Conservation (phyloP, 2,888 invertebrate species). For the Meliscaeva auricollis region DNA sequence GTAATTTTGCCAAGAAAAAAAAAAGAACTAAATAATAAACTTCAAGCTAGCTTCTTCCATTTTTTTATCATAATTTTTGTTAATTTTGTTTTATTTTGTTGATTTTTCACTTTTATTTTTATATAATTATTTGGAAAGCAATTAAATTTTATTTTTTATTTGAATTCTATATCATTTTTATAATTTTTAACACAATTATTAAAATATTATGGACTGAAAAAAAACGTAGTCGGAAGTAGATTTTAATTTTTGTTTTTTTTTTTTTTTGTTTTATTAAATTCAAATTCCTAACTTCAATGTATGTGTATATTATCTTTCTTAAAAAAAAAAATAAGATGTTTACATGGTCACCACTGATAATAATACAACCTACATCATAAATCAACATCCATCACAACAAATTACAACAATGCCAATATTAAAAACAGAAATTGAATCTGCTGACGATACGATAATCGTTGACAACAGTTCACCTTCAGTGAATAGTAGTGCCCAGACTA, state of each 20-base stretch:
- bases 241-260: constrained; percentile 59
- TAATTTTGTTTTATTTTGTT: constrained; percentile 41
- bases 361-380: constrained; percentile 71
- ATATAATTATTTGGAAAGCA: constrained; percentile 17
- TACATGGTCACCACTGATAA: constrained; percentile 71
- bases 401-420: constrained; percentile 10
- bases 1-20: constrained; percentile 12
- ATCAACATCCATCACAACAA: constrained; percentile 43
- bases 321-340: constrained; percentile 66
- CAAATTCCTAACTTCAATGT: constrained; percentile 63
- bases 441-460: constrained; percentile 78
- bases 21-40: constrained; percentile 31
- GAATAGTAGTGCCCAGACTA: background rate
- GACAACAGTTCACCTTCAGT: constrained; percentile 49
- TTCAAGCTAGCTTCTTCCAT: constrained; percentile 56
- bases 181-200: constrained; percentile 46
- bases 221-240: constrained; percentile 57
- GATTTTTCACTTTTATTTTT: constrained; percentile 36
- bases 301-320: constrained; percentile 66
- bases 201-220: constrained; percentile 65
- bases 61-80: constrained; percentile 47
- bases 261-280: constrained; percentile 35
- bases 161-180: constrained; percentile 41
- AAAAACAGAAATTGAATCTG: constrained; percentile 65
- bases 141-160: constrained; percentile 35